Conservation (phyloP, 2,888 invertebrate species). For the Coenonympha arcania region DNA sequence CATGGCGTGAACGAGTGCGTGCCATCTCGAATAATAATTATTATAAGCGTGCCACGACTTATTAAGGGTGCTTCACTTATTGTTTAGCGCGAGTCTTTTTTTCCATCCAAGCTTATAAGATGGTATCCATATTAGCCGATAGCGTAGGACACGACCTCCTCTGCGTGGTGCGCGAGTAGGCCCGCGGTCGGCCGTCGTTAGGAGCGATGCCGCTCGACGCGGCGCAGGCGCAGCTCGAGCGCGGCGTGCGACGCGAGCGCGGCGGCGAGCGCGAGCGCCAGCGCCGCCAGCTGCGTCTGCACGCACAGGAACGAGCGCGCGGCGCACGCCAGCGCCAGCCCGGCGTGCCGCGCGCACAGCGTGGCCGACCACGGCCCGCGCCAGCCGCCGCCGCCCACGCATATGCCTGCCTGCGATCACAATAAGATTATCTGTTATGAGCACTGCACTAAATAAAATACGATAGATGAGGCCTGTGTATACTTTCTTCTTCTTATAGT, state of each 20-base stretch:
- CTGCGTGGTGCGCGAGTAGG: slow-evolving; percentile 8
- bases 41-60: too few species aligned
- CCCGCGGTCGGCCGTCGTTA: slow-evolving; percentile 19
- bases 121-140: slow-evolving; percentile 9
- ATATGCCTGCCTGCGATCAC: slow-evolving; percentile 48
- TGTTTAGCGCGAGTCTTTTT: too few species aligned
- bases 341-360: slow-evolving; percentile 60
- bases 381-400: slow-evolving; percentile 72
- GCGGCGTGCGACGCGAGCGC: slow-evolving; percentile 55
- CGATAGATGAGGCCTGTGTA: too few species aligned
- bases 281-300: slow-evolving; percentile 57
- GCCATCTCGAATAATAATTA: too few species aligned
- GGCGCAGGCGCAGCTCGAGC: slow-evolving; percentile 48
- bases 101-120: slow-evolving; percentile 6
- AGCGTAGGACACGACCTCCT: slow-evolving; percentile 9
- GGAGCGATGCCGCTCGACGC: slow-evolving; percentile 53
- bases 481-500: too few species aligned
- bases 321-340: slow-evolving; percentile 77
- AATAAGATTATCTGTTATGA: neutral
- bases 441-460: too few species aligned
- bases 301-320: slow-evolving; percentile 77
- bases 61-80: too few species aligned
- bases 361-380: slow-evolving; percentile 73
- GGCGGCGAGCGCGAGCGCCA: slow-evolving; percentile 59
- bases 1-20: too few species aligned